Base-by-base conservation (phyloP, 2,888 invertebrate species). In the Cybosia mesomella region DNA sequence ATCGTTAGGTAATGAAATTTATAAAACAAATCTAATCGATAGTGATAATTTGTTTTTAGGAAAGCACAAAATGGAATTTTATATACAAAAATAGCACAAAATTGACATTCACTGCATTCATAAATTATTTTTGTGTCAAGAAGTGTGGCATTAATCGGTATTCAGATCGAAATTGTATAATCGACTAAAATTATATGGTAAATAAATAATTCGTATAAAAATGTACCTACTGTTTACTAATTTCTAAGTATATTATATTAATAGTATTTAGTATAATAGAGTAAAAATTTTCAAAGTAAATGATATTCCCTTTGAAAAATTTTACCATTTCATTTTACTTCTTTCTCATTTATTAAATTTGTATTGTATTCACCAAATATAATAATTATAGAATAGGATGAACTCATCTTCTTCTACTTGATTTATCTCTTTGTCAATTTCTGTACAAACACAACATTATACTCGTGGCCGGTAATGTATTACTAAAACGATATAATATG, bases 1-100 rank as follows among this genome's bases (percentile, higher is more conserved):
- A 73, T 77, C 75, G 79, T 79, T 77, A 71, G 83, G 67, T 80
- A 80, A 80, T 77, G 71, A 72, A 78, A 73, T 70, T 79, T 74
- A 79, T 80, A 79, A 18, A 59, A 34, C 49, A 49, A 49, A 76
- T 81, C 86, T 90, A 92, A 92, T 90, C 91, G 85, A 81, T 76
- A 80, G 74, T 74, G 83, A 83, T 85, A 85, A 74, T 84, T 84
- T 88, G 86, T 89, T 89, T 87, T 84, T 83, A 85, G 83, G 86
- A 85, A 85, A 88, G 83, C 84, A 87, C 49, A 86, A 87, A 85
- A 89, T 87, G 87, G 90, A 87, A 86, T 88, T 89, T 86, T 85
- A 89, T 43, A 89, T 96, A 95, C 81, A 90, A 90, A 90, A 94
- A 92, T 89, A 96, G 95, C 94, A 87, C 94, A 92, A 81, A 95